These are phyloP conservation scores for Trypoxylon attenuatum DNA, from an alignment of 2,888 invertebrate genomes.

Conservation along the genomic window DNA sequence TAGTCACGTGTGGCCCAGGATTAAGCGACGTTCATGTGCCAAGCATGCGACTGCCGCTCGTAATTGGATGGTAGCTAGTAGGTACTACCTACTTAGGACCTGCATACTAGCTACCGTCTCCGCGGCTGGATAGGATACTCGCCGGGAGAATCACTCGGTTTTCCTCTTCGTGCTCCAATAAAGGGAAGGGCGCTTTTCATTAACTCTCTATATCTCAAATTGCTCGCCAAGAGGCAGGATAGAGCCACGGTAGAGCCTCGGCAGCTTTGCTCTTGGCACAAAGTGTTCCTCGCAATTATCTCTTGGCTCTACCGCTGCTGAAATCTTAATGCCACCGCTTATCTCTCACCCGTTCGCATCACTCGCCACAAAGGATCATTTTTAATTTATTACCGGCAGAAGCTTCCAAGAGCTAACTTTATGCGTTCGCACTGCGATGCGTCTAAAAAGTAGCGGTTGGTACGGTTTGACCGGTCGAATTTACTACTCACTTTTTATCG, in stretches of 20 bases:
- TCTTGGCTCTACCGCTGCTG: background rate
- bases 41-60: constrained; percentile 19
- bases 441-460: too few relatives aligned
- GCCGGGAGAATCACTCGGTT: constrained; percentile 42
- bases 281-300: too few relatives aligned
- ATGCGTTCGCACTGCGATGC: too few relatives aligned
- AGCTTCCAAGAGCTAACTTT: too few relatives aligned
- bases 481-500: too few relatives aligned
- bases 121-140: constrained; percentile 5
- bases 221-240: background rate
- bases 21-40: constrained; percentile 42
- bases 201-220: constrained; percentile 24
- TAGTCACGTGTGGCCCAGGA: constrained; percentile 49
- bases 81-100: too few relatives aligned
- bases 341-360: background rate
- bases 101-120: too few relatives aligned
- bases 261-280: too few relatives aligned
- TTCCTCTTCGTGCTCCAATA: constrained; percentile 17
- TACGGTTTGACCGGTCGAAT: too few relatives aligned
- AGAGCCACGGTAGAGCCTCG: too few relatives aligned
- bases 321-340: too few relatives aligned
- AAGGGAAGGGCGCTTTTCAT: constrained; percentile 17
- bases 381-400: background rate
- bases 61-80: constrained; percentile 52
- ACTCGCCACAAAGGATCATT: background rate